Percentiles rank a stretch among this genome's conserved stretches.
phyloP scores from a whole-genome alignment of 23 tunicate species.

The Trididemnum nubilum region DNA sequence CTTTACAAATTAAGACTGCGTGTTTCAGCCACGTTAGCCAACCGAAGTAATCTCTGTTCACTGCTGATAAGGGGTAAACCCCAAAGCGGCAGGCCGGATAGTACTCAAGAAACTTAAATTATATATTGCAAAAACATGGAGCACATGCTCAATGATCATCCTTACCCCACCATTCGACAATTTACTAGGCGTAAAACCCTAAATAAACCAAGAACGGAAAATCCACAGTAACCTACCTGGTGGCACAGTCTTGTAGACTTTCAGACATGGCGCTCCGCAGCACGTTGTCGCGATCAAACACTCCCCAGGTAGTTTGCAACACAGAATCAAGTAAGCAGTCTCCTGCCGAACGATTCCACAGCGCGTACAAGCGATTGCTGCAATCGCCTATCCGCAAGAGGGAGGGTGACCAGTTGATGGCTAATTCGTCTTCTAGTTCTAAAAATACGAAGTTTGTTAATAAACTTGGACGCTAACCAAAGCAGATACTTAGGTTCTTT shows the following conservation, averaged over 20 bases:
- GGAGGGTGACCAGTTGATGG: constrained; percentile 84
- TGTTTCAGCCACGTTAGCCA: no score
- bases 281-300: constrained; percentile 83
- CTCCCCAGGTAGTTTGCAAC: constrained; percentile 96
- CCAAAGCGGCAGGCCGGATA: no score
- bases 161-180: no score
- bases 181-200: no score
- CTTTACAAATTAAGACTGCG: no score
- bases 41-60: no score
- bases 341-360: constrained; percentile 98
- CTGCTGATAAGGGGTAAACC: no score
- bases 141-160: no score
- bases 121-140: no score
- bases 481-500: neutral
- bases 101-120: no score
- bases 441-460: constrained; percentile 5
- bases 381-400: constrained; percentile 35
- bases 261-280: constrained; percentile 86
- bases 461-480: neutral
- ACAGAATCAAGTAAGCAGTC: constrained; percentile 94
- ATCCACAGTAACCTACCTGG: no score
- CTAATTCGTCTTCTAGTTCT: constrained; percentile 92
- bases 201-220: no score
- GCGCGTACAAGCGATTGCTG: constrained; percentile 64
- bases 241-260: constrained; percentile 78